phyloP scores from a whole-genome alignment of 2,888 invertebrate species.

The Trissolcus japonicus region DNA sequence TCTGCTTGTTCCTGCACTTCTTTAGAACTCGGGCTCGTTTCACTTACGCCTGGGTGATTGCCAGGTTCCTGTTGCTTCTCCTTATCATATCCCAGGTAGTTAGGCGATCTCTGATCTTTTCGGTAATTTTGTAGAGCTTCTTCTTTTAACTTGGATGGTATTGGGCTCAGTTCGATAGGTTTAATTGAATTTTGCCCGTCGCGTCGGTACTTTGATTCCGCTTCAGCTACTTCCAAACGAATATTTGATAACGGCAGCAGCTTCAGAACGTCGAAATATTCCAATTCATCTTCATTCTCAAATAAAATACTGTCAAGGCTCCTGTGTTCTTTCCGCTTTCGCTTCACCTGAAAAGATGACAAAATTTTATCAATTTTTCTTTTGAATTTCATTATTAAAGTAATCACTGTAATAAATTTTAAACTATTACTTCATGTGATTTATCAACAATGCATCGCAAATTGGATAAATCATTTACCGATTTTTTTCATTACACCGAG shows the following conservation, averaged over 20 bases:
- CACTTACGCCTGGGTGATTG: constrained; percentile 8
- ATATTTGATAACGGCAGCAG: constrained; percentile 73
- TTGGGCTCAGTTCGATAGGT: background rate
- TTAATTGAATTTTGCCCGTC: background rate
- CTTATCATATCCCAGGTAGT: constrained; percentile 40
- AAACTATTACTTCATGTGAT: too few relatives aligned
- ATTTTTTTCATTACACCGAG: too few relatives aligned
- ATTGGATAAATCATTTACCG: too few relatives aligned
- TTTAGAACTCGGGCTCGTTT: constrained; percentile 54
- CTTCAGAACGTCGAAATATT: constrained; percentile 74
- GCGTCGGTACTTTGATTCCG: constrained; percentile 26
- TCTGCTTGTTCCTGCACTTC: constrained; percentile 65
- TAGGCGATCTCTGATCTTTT: constrained; percentile 18
- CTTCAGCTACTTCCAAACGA: constrained; percentile 69
- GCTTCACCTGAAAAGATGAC: constrained; percentile 66
- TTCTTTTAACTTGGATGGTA: background rate
- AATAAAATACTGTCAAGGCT: constrained; percentile 73
- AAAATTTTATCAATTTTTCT: too few relatives aligned
- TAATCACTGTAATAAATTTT: too few relatives aligned
- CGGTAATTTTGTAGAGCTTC: background rate
- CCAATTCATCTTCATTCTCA: constrained; percentile 73
- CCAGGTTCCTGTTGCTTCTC: constrained; percentile 34
- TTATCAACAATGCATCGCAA: too few relatives aligned
- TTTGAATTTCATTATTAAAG: too few relatives aligned
- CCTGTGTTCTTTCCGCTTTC: constrained; percentile 74